Conservation (phyloP, 2,888 invertebrate species). For the Philonicus albiceps region DNA sequence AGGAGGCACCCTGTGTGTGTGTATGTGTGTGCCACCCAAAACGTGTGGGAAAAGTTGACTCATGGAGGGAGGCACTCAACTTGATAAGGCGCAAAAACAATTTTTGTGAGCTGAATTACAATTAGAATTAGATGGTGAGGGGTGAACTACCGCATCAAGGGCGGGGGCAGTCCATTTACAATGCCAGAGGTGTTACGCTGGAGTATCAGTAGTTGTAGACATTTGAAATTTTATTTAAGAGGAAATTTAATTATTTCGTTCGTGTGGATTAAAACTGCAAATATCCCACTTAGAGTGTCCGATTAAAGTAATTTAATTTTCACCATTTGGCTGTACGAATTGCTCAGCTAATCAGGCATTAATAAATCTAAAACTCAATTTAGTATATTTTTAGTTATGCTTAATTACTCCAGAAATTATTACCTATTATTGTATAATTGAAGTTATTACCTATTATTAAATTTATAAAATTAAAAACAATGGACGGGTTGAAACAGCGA, state of each 20-base stretch:
- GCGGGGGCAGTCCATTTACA: conserved; percentile 10
- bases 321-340: background rate
- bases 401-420: too few relatives aligned
- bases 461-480: too few relatives aligned
- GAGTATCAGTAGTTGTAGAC: conserved; percentile 15
- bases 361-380: background rate
- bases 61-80: conserved; percentile 31
- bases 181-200: background rate
- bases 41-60: conserved; percentile 21
- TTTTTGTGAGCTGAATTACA: conserved; percentile 44
- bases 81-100: conserved; percentile 40
- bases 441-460: too few relatives aligned
- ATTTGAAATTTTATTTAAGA: conserved; percentile 28
- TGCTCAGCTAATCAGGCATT: background rate
- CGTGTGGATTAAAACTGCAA: conserved; percentile 33
- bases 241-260: conserved; percentile 34
- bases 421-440: too few relatives aligned
- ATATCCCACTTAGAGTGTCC: background rate
- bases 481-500: too few relatives aligned
- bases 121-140: conserved; percentile 21
- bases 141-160: background rate
- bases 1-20: background rate
- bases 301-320: conserved; percentile 24
- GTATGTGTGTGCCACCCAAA: background rate
- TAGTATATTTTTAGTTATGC: background rate